Evolutionary conservation across 1,140 invertebrate genomes (phyloP), one percentile per base, ranked within the genome.

Genomic region (Camponotus pennsylvanicus): DNA sequence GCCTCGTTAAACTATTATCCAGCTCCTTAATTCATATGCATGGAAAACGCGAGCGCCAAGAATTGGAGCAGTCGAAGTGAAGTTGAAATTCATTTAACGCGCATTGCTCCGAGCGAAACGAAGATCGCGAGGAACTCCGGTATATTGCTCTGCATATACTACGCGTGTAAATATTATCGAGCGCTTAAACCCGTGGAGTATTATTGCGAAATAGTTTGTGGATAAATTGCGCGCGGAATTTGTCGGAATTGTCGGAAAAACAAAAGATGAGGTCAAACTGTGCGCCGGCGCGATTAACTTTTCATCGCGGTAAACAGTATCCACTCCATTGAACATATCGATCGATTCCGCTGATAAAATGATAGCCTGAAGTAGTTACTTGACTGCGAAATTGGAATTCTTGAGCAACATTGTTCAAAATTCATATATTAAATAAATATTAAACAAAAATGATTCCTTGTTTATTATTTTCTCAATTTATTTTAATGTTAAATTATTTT

Each of bases 1-100:
- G 92, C 89, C 90, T 93, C 91, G 90, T 94, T 93, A 92, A 93
- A 93, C 91, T 90, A 92, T 92, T 93, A 94, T 90, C 88, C 89
- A 89, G 82, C 88, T 86, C 55, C 80, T 89, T 89, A 90, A 91
- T 91, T 92, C 88, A 88, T 91, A 92, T 89, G 89, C 91, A 90
- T 86, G 82, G 87, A 69, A 80, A 85, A 79, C 59, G 69, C 67
- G 82, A 88, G 27, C 63, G 49, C n/a, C 61, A 80, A 85, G 83
- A 85, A 78, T 67, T 49, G 34, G 85, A 85, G 82, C 71, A 67
- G 45, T 75, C 21, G 82, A 67, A 67, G 73, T 42, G 52, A 78
- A 63, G 69, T 75, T 75, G 79, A 83, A 79, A 83, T 83, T 83
- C 79, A 83, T 83, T 83, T 83, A 83, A 61, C 69, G 67, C 69